Evolutionary conservation across 2,888 invertebrate species (phyloP), one percentile per base, ranked within the genome.

Genomic region (Acanthacorydalis orientalis): DNA sequence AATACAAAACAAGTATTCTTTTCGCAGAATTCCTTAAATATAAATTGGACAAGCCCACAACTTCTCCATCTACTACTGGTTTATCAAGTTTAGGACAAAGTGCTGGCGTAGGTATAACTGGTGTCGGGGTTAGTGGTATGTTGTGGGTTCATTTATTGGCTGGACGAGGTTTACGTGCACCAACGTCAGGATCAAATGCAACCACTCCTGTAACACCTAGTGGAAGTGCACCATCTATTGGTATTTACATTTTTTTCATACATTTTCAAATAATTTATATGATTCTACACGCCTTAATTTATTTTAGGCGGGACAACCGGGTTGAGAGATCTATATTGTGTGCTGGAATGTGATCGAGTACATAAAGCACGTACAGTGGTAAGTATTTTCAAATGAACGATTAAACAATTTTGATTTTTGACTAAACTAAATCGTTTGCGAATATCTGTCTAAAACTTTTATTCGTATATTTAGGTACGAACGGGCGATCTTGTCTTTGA

Each of bases 401-500:
- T 46, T 15, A 15, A 35, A 38, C 9, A 40, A 23, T 42, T 47
- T 47, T 47, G 8, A 10, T 42, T 31, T 40, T 7, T 9, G 7
- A 43, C 23, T 10, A 6, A 12, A 32, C 7, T 1, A 11, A 10
- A 15, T 8, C 8, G 6, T 23, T 23, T 2, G 6, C 23, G 6
- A 23, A 23, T 23, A 23, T 23, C 23, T 6, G 14, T 33, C 32
- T 37, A 12, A 14, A 7, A 11, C 23, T 45, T 23, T 1, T 9
- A 23, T 44, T 33, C 7, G 8, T 31, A 32, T 8, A 2, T 43
- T 41, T 51, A 75, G 75, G 76, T 96, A 32, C 78, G 95, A 48
- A 93, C 92, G 1, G 93, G 93, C 3, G 95, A 95, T 64, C 76
- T 95, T 43, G 90, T 92, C 62, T 97, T 96, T 65, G 95, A 97